A percentile compares a stretch with the other conserved stretches of the same genome.
Evolutionary conservation across 1,140 invertebrate genomes (phyloP).

Genomic region (Thalassaphorura encarpata): DNA sequence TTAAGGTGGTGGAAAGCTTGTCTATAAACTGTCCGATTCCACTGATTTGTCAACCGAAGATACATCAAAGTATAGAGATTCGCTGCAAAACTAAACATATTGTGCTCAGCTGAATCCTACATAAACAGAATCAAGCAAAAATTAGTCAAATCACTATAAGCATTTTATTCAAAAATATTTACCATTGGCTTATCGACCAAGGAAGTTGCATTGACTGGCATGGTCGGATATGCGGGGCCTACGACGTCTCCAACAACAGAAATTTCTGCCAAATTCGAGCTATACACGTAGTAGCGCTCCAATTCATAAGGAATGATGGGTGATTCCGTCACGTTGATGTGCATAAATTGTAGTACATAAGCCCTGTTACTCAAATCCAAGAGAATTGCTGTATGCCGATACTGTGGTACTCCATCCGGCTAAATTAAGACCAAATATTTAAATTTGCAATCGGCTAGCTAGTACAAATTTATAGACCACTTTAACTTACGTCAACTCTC

Average conservation of each 20-base stretch:
- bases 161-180: constrained; percentile 31
- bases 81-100: constrained; percentile 89
- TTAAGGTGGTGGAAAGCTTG: constrained; percentile 79
- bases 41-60: constrained; percentile 78
- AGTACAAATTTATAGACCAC: neutral
- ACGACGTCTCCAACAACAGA: constrained; percentile 89
- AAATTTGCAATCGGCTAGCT: neutral
- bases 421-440: constrained; percentile 37
- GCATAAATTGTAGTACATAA: constrained; percentile 87
- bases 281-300: constrained; percentile 86
- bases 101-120: constrained; percentile 79
- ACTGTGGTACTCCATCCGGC: constrained; percentile 85
- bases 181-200: constrained; percentile 70
- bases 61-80: constrained; percentile 85
- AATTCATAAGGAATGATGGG: constrained; percentile 81
- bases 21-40: constrained; percentile 56
- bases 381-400: constrained; percentile 80
- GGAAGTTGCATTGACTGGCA: constrained; percentile 78
- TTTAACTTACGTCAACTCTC: constrained; percentile 55
- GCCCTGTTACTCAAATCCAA: constrained; percentile 84
- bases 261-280: constrained; percentile 77
- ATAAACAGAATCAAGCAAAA: constrained; percentile 6
- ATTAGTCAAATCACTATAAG: too few relatives aligned
- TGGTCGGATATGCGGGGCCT: constrained; percentile 83
- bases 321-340: constrained; percentile 84